Conservation (phyloP, 2,888 invertebrate species). For the Mythimna vitellina region DNA sequence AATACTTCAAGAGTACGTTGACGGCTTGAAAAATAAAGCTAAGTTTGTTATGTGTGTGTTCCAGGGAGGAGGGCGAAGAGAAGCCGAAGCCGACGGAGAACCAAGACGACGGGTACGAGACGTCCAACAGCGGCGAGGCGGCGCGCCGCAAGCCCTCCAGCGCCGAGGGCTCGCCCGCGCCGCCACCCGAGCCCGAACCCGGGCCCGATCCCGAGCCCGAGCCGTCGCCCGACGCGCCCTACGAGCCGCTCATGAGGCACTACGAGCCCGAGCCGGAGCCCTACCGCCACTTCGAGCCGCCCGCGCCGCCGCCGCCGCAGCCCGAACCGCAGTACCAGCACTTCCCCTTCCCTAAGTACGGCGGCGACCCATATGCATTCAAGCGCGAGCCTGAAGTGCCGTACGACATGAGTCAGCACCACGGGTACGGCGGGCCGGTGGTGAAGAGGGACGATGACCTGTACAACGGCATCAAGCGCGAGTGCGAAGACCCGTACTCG, state of each 20-base stretch:
- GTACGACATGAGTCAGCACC: slow-evolving; percentile 87
- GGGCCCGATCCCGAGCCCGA: slow-evolving; percentile 72
- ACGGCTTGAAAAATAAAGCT: neutral
- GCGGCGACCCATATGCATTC: slow-evolving; percentile 83
- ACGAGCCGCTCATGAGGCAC: slow-evolving; percentile 77
- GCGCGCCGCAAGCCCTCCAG: slow-evolving; percentile 86
- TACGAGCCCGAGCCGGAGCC: slow-evolving; percentile 76
- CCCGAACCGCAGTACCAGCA: slow-evolving; percentile 81
- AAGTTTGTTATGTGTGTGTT: slow-evolving; percentile 47
- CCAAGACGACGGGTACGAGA: slow-evolving; percentile 97
- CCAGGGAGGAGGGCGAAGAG: slow-evolving; percentile 88
- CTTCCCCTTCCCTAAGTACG: slow-evolving; percentile 85
- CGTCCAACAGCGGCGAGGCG: slow-evolving; percentile 93
- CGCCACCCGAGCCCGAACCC: slow-evolving; percentile 77
- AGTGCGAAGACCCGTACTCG: slow-evolving; percentile 95
- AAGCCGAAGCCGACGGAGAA: slow-evolving; percentile 92
- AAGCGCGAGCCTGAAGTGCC: slow-evolving; percentile 86
- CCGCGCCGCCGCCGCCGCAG: slow-evolving; percentile 71
- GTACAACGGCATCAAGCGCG: slow-evolving; percentile 89
- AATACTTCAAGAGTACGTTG: neutral
- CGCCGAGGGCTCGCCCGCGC: slow-evolving; percentile 79
- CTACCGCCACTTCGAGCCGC: slow-evolving; percentile 77
- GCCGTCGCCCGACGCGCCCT: slow-evolving; percentile 75
- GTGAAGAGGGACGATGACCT: slow-evolving; percentile 83
- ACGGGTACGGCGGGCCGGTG: slow-evolving; percentile 66